Evolutionary conservation across 2,888 invertebrate genomes (phyloP), one percentile per base, ranked within the genome.

Genomic region (Galerucella calmariensis): DNA sequence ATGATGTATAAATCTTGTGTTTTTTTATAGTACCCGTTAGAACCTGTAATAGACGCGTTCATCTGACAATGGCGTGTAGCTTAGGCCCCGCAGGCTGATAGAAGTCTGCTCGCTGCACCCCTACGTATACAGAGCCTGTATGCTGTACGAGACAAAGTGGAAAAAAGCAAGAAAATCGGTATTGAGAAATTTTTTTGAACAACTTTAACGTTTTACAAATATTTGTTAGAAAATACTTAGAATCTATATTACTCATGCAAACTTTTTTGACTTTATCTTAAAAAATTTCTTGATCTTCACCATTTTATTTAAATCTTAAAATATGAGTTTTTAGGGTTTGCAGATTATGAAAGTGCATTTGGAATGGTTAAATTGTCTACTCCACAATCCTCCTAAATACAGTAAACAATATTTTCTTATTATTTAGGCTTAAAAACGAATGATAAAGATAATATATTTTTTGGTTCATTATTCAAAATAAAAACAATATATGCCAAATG

Each of bases 71-170:
- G 73, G 77, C 84, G 83, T 65, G 85, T 82, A 86, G 91, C 85
- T 88, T 88, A 89, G 88, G 87, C 87, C 89, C 88, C 88, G 88
- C 84, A 88, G 88, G 86, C 88, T 87, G 86, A 88, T 84, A 83
- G 88, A 84, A 84, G 88, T 82, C 85, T 88, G 86, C 84, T 85
- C 88, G 89, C 84, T 88, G 89, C 88, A 86, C 88, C 87, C 85
- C 87, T 87, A 85, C 87, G 86, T 85, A 88, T 85, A 87, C 87
- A 88, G 86, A 87, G 87, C 87, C 87, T 88, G 87, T 88, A 87
- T 86, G 87, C 88, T 88, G 87, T 88, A 87, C 86, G 87, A 88
- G 87, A 88, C 87, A 88, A 87, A 79, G 77, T 77, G 75, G 20
- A 77, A 77, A 77, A 86, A 87, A 86, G 66, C 65, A 65, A 71